Base-by-base conservation (phyloP, 2,888 invertebrate genomes). In the Fragum whitleyi region DNA sequence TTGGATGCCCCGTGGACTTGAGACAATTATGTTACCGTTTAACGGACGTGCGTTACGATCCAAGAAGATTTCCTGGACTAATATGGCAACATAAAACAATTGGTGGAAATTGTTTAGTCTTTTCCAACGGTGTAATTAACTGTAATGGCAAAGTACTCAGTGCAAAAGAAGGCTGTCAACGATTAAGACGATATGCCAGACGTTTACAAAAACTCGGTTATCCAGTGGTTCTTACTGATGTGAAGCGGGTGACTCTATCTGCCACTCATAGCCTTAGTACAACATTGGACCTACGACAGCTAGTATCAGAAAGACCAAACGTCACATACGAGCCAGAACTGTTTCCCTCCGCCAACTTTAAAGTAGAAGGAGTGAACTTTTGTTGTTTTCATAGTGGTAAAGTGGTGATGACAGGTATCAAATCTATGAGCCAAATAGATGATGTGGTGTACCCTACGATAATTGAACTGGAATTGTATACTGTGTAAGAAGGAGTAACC, bases 321-420 rank as follows among this genome's bases (percentile, higher is more conserved):
- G 39, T 32, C 23, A 9, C 39, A 2, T 77, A 59, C 36, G 77
- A 77, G 57, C 77, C 77, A 23, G 77, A 77, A 47, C 51, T 77
- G n/a, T 77, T 77, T 59, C 47, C 72, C 19, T 28, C 59, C 23
- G 21, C 28, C n/a, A 67, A 67, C 29, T 47, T 74, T 65, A 70
- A 71, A 57, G 9, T 0, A 0, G 59, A 74, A 2, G 59, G 62
- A 29, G 42, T 71, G 5, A 67, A 21, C n/a, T 71, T 79, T 32
- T 26, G 74, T 61, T 79, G 79, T 79, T 74, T 79, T 59, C 47
- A 55, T 28, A 71, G n/a, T 21, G 75, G 79, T 14, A 79, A 79
- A 36, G 36, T 79, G 11, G 61, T 79, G 3, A 75, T 79, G 11
- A 79, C 79, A 7, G 75, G 79, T 26, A 72, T 79, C 1, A 79